These are phyloP conservation scores for Platorchestia sp. DNA, from an alignment of 1,140 invertebrate genomes.

Conservation along the genomic window DNA sequence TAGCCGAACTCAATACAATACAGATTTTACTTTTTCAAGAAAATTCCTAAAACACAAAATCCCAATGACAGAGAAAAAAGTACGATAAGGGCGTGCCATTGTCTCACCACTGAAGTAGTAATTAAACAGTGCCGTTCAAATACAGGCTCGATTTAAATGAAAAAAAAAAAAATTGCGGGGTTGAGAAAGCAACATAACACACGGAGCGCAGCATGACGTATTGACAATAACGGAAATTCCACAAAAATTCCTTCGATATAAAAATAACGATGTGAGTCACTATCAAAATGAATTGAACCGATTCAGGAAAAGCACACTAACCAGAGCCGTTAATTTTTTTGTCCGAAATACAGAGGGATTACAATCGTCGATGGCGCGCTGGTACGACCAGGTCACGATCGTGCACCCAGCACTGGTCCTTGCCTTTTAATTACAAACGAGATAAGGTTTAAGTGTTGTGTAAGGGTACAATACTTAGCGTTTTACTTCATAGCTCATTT, in stretches of 20 bases:
- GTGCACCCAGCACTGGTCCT: no score
- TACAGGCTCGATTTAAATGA: background rate
- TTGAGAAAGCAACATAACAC: background rate
- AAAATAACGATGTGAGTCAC: background rate
- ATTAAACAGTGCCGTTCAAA: background rate
- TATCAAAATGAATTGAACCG: background rate
- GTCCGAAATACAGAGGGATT: no score
- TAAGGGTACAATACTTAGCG: no score
- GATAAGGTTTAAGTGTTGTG: no score
- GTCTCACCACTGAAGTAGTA: background rate
- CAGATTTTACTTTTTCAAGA: background rate
- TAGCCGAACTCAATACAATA: background rate
- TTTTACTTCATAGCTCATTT: no score
- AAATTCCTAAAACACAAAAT: background rate
- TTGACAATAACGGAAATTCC: background rate
- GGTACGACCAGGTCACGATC: no score
- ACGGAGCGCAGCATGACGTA: background rate
- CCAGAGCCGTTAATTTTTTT: no score
- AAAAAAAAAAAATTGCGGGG: background rate
- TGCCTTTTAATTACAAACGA: no score
- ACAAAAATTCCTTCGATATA: background rate
- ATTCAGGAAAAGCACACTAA: no score
- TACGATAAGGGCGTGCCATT: background rate
- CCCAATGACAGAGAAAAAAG: background rate
- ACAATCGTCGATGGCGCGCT: no score